Evolutionary conservation across 2,113 vertebrate genomes (phyloP), one percentile per base, ranked within the genome.

Genomic region (Corythoichthys haematopterus): DNA sequence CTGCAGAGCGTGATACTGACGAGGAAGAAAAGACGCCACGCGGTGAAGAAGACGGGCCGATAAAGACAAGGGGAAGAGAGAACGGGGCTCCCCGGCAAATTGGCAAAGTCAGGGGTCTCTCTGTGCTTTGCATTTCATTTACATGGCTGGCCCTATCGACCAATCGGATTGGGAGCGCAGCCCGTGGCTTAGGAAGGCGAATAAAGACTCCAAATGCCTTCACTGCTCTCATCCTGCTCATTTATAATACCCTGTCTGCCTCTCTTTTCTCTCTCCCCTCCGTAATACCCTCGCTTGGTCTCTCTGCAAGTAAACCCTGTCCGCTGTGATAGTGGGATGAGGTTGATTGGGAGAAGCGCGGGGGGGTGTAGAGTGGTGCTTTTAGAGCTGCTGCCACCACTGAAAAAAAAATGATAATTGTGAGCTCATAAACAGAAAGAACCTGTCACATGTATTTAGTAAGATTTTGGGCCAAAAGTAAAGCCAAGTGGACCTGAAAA

Each of bases 51-150:
- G 82, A 84, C 77, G 73, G 79, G 76, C 71, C 72, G 85, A 87
- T 81, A 81, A 86, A 86, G 80, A 80, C 78, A 76, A 69, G n/a
- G 68, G 70, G 80, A 64, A 75, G 75, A 85, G 67, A 86, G 83
- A 84, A 74, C 71, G 55, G 11, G 12, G 55, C 33, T 81, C 81
- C 77, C 77, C 77, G 76, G 73, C 76, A 84, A 85, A 88, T 88
- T 89, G 82, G 87, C 84, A 85, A 79, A 88, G 85, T 81, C 77
- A 72, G 85, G 55, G 80, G 82, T 88, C 77, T 83, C 76, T 82
- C 74, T 81, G 82, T 83, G 78, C 86, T 91, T 91, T 90, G 90
- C 88, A 89, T 89, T 89, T 91, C 85, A 91, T 91, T 91, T 91
- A 85, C 90, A 91, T 88, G 84, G 81, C 88, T 84, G 86, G 83